Conservation (phyloP, 2,888 invertebrate species). For the Caenorhabditis wallacei region DNA sequence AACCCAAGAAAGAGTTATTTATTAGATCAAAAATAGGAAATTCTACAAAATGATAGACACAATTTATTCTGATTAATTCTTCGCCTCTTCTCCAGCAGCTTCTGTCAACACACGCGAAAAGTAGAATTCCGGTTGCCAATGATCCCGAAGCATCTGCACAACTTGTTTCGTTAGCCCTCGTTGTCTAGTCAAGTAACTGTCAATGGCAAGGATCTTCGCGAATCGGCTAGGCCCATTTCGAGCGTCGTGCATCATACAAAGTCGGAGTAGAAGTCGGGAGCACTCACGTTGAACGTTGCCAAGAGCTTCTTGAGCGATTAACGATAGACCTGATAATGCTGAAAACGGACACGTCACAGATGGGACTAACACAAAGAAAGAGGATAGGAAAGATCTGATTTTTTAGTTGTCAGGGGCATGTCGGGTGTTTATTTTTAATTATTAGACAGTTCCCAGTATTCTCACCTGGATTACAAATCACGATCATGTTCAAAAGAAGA, state of each 20-base stretch:
- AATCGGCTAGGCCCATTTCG: conserved; percentile 15
- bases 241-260: conserved; percentile 11
- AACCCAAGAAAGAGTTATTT: too few relatives aligned
- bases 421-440: not conserved
- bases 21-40: too few relatives aligned
- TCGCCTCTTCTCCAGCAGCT: too few relatives aligned
- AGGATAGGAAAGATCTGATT: not conserved
- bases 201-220: conserved; percentile 18
- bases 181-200: conserved; percentile 16
- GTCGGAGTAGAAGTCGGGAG: conserved; percentile 25
- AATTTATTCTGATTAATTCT: too few relatives aligned
- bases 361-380: conserved; percentile 6
- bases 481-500: conserved; percentile 35
- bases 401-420: too few relatives aligned
- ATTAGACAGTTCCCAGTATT: not conserved
- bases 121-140: conserved; percentile 24
- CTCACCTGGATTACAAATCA: conserved; percentile 48
- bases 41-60: too few relatives aligned
- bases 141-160: not conserved
- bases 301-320: conserved; percentile 14
- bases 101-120: conserved; percentile 28
- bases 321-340: conserved; percentile 33
- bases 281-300: not conserved
- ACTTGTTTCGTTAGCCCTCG: not conserved
- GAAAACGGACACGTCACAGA: conserved; percentile 1